Conservation (phyloP, 2,888 invertebrate species). For the Hydrotaea diabolus region DNA sequence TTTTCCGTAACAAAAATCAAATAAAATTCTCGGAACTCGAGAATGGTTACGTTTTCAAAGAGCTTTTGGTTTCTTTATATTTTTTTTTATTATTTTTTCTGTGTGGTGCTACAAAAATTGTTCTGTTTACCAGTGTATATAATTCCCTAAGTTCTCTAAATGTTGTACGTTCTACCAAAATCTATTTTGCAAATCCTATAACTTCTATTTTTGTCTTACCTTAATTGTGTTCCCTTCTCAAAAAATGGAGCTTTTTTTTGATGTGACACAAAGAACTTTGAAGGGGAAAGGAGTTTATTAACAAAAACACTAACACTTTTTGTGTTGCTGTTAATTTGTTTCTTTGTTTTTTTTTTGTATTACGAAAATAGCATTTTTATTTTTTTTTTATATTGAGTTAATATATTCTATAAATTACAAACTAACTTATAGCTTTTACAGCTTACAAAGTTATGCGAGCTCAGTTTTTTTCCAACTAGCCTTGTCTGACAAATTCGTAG, state of each 20-base stretch:
- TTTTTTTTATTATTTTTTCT: no score
- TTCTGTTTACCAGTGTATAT: neutral
- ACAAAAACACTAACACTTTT: neutral
- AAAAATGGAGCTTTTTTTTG: neutral
- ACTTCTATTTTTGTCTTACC: no score
- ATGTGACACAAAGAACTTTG: neutral
- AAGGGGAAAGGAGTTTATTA: no score
- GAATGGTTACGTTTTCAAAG: no score
- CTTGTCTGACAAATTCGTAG: neutral
- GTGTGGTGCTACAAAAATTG: no score
- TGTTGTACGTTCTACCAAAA: neutral
- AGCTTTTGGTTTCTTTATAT: neutral
- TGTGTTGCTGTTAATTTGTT: neutral
- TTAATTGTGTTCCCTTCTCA: neutral
- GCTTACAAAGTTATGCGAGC: constrained; percentile 58
- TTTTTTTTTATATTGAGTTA: neutral
- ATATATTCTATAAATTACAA: constrained; percentile 39
- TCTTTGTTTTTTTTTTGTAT: constrained; percentile 9
- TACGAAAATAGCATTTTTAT: constrained; percentile 8
- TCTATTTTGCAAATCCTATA: neutral
- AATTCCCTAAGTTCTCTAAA: constrained; percentile 33
- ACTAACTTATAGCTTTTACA: constrained; percentile 58
- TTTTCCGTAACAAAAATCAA: neutral
- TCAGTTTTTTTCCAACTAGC: neutral
- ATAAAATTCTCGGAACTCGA: neutral